These are phyloP conservation scores for Platerodrilus igneus DNA, from an alignment of 2,888 invertebrate species.

Conservation along the genomic window DNA sequence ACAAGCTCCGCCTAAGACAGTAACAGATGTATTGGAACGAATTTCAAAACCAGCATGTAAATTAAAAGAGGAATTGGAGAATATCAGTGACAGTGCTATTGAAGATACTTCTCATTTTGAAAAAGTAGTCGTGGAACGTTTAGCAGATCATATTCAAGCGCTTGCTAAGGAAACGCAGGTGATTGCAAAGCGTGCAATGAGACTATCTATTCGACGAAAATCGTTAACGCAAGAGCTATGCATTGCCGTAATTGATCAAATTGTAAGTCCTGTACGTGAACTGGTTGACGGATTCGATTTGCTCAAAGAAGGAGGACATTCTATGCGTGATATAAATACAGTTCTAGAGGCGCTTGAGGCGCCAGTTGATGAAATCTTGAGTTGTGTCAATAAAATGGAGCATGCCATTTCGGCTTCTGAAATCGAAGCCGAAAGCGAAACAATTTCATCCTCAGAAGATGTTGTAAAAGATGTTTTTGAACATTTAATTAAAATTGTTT, in stretches of 20 bases:
- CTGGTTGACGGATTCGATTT: conserved; percentile 57
- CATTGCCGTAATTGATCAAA: conserved; percentile 60
- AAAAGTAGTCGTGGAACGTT: conserved; percentile 36
- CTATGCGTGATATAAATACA: conserved; percentile 31
- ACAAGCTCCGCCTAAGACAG: conserved; percentile 31
- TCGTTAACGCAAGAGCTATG: conserved; percentile 42
- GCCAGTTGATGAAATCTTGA: conserved; percentile 40
- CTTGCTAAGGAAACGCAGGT: conserved; percentile 38
- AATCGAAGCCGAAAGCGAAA: conserved; percentile 27
- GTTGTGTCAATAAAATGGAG: conserved; percentile 39
- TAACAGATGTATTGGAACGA: conserved; percentile 38
- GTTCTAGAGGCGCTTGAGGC: conserved; percentile 38
- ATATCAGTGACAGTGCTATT: conserved; percentile 25
- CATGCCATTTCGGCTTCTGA: conserved; percentile 29
- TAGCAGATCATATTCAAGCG: conserved; percentile 37
- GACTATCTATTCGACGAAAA: conserved; percentile 39
- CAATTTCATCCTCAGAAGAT: conserved; percentile 30
- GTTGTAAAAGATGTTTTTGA: conserved; percentile 45
- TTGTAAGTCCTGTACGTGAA: conserved; percentile 61
- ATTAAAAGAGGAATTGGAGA: conserved; percentile 48
- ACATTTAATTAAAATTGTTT: conserved; percentile 43
- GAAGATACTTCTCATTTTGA: conserved; percentile 31
- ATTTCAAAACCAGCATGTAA: conserved; percentile 46
- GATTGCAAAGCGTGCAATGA: conserved; percentile 39
- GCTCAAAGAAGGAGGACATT: conserved; percentile 39